Base-by-base conservation (phyloP, 2,888 invertebrate species). In the Erebia ligea region DNA sequence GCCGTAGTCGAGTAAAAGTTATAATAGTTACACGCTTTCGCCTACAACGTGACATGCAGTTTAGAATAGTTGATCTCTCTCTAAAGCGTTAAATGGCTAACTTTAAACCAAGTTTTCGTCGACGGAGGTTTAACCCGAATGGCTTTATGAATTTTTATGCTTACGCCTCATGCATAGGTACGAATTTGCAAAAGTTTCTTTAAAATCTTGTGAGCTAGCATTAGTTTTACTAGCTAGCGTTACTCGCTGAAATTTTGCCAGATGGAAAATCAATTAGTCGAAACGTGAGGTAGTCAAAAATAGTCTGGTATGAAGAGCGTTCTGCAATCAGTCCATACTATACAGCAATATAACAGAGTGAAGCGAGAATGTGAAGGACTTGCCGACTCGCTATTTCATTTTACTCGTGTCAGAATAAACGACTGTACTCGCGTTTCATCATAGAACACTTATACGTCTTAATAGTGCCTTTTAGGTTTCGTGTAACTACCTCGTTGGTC, bases 61-160 rank as follows among this genome's bases (percentile, higher is more conserved):
- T 54, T 40, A 65, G 13, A n/a, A 40, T 13, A 13, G 42, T 65
- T 42, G 65, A 34, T 65, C 65, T 65, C 56, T 65, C 65, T 65
- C 56, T 42, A 65, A 65, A 65, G 42, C 54, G 65, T 65, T 65
- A 65, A n/a, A n/a, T 56, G 54, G 54, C 56, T 40, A 64, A 64
- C 50, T 65, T 65, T 65, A 17, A 56, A 65, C 42, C 65, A 56
- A 42, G 15, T 54, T 65, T 65, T 56, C 52, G 54, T 56, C 19
- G 65, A 65, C 65, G 42, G 40, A 56, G 56, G 54, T 65, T 65
- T 65, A 65, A 42, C 42, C 42, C 56, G 65, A 42, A 62, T 62
- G 56, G 56, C 56, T 54, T 52, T 56, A 56, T 65, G 52, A 65
- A 52, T 40, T 42, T 56, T 17, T 45, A 40, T 34, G 34, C 42